Evolutionary conservation across 2,888 invertebrate genomes (phyloP), one percentile per base, ranked within the genome.

Genomic region (Rhaphigaster nebulosa): DNA sequence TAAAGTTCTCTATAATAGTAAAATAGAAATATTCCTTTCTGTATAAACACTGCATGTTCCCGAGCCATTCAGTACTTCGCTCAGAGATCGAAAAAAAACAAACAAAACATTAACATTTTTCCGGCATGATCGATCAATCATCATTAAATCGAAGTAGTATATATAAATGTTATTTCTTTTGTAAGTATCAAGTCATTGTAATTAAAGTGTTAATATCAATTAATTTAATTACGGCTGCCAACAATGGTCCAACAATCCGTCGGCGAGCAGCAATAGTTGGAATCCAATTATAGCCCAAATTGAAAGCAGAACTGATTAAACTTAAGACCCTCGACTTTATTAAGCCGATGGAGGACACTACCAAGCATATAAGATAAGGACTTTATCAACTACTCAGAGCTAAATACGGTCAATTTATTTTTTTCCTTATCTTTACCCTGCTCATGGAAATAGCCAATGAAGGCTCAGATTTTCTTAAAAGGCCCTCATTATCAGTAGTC

Each of bases 301-400:
- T 65, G 65, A 65, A 65, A 65, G 65, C 65, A 65, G 65, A 65
- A 65, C 65, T 65, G 65, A 65, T 65, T 65, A 65, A 65, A 65
- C 65, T 65, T 65, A 65, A 65, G 65, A 65, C 65, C 65, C 65
- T 65, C 65, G 65, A 65, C 65, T 65, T 65, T 65, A 65, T 65
- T 65, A 65, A 65, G 65, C 65, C 65, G n/a, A 29, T 65, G 29
- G 65, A 26, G 65, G 29, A 65, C 65, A 65, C 65, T 29, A 13
- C 65, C 29, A 29, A 65, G 65, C 29, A 65, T 29, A 65, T 65
- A 65, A 65, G 65, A 65, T 65, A 65, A 65, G 65, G 65, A 65
- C 65, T 65, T 65, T 65, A 65, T 65, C 65, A 29, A 65, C 29
- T 29, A 29, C 65, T 65, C 13, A 13, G 15, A 65, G 65, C 29